A percentile compares a stretch with the other conserved stretches of the same genome.
Conservation (phyloP, 2,113 vertebrate species). For the Nymphicus hollandicus region DNA sequence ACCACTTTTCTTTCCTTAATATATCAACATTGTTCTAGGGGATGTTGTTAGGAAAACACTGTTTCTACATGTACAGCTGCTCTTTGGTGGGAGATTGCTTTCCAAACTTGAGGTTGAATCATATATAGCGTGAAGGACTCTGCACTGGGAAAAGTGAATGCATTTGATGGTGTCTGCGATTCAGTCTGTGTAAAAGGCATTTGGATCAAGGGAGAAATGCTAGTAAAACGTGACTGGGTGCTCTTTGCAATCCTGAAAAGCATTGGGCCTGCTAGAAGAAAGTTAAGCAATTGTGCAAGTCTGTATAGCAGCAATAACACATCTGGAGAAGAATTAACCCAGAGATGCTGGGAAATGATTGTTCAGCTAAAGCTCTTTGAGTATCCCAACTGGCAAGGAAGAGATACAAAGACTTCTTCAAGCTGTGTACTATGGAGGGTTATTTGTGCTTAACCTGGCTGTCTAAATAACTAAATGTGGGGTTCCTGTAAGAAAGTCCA, state of each 20-base stretch:
- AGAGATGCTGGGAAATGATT: not conserved
- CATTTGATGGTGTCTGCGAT: not conserved
- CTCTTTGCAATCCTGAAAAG: not conserved
- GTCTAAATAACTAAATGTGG: not conserved
- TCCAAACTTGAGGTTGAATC: not conserved
- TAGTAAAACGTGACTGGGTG: not conserved
- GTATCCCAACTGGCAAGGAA: not conserved
- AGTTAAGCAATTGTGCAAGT: not conserved
- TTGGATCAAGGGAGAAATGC: not conserved
- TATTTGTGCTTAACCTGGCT: not conserved
- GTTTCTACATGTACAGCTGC: not conserved
- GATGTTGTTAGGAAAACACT: not conserved
- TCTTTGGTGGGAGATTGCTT: not conserved
- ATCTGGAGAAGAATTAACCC: not conserved
- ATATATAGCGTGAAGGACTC: not conserved
- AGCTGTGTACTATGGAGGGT: not conserved
- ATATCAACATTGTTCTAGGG: not conserved
- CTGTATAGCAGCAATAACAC: not conserved
- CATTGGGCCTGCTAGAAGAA: not conserved
- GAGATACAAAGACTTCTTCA: not conserved
- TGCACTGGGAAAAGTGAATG: not conserved
- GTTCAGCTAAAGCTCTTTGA: not conserved
- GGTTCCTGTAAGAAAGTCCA: not conserved
- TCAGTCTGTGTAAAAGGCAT: not conserved
- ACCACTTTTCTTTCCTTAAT: not conserved